Evolutionary conservation across 2,113 vertebrate genomes (phyloP), one percentile per base, ranked within the genome.

Genomic region (Galeopterus variegatus): DNA sequence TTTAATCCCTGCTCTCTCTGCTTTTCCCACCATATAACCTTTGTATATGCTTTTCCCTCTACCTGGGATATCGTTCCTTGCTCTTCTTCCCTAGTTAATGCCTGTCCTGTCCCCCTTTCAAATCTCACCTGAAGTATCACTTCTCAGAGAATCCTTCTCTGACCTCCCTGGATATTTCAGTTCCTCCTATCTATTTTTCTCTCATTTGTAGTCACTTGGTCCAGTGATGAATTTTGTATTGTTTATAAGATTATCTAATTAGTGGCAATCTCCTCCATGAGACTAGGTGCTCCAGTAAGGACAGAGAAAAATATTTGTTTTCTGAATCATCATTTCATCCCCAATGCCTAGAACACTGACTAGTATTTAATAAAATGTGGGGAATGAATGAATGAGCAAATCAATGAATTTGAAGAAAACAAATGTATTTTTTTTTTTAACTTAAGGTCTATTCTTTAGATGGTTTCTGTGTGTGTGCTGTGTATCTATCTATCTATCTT

Each of bases 331-430:
- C 28, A 41, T 81, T 94, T 88, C 60, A 69, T 83, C 21, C 14
- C 10, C 36, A 75, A 5, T 80, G 50, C 45, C 21, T 89, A 76
- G 41, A 77, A 86, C 1, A 77, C 58, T 93, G 69, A 26, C n/a
- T 52, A 9, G 11, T 13, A n/a, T 91, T 90, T 88, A 88, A 91
- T 64, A 91, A 96, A 95, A 56, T 80, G 11, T n/a, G 17, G 50
- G 52, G 21, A 75, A 73, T 77, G 54, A 56, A 70, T 80, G 75
- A 88, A 69, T 48, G 15, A 95, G 70, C 18, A 75, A 21, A 69
- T 67, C 24, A 88, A 54, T 73, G 9, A 84, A 92, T 90, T 70
- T 94, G 23, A 26, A 94, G 60, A 81, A 92, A 88, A 69, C 3
- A 96, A 69, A 93, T 77, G 5, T 15, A 85, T 70, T 88, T 90